phyloP scores from a whole-genome alignment of 92 coral and sea anemone species.

The Actinernus sp. region DNA sequence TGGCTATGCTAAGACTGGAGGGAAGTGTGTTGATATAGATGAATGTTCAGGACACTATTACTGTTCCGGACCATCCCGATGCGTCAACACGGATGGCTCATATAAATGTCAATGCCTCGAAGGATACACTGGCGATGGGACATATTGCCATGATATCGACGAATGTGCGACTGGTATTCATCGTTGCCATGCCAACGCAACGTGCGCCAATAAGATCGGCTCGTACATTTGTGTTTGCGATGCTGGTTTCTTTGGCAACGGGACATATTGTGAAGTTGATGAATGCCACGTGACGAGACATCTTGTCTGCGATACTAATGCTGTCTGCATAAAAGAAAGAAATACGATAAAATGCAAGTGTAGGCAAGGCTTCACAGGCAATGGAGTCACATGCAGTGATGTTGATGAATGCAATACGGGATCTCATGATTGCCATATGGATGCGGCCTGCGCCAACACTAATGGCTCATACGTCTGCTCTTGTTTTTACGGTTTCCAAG shows the following conservation, averaged over 20 bases:
- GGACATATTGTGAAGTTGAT: constrained; percentile 21
- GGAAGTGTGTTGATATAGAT: constrained; percentile 13
- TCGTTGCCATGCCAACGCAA: constrained; percentile 17
- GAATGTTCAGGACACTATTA: constrained; percentile 4
- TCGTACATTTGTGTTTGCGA: constrained; percentile 14
- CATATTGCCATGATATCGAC: constrained; percentile 2
- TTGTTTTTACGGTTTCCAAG: constrained; percentile 4
- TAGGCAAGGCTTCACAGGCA: constrained; percentile 8
- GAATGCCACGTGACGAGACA: neutral
- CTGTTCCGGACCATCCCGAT: neutral
- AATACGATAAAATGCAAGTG: constrained; percentile 13
- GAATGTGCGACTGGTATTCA: constrained; percentile 3
- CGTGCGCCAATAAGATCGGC: constrained; percentile 10
- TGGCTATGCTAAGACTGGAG: constrained; percentile 6
- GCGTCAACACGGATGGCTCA: constrained; percentile 6
- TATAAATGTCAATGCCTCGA: constrained; percentile 5
- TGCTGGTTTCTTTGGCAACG: constrained; percentile 20
- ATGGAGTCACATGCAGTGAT: constrained; percentile 6
- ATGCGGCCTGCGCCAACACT: constrained; percentile 1
- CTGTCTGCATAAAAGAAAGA: neutral
- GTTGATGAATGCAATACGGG: constrained; percentile 1
- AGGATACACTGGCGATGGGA: constrained; percentile 7
- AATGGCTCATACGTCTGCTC: constrained; percentile 7
- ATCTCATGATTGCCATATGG: neutral
- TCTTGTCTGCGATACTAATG: constrained; percentile 7